Evolutionary conservation across 1,140 invertebrate genomes (phyloP), one percentile per base, ranked within the genome.

Genomic region (Epicauta chinensis): DNA sequence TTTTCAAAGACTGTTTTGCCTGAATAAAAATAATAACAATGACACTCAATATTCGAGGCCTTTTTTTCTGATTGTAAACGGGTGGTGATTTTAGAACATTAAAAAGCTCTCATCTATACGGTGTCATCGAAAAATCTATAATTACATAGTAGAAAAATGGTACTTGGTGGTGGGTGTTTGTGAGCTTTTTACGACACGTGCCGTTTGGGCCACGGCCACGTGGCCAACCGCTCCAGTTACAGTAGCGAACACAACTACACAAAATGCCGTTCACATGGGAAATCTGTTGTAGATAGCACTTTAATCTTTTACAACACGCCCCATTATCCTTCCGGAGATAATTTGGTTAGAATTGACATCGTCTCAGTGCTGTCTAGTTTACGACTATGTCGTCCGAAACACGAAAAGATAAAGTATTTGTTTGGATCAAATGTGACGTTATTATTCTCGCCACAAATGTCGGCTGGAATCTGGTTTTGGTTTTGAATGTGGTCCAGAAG

Each of bases 311-410:
- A 2, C 23, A 23, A 7, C 16, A 10, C 16, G 11, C 17, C 16
- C 13, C 13, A 14, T 30, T 41, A n/a, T 16, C 23, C 38, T 13
- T 49, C 41, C 12, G 50, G 23, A 29, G 12, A 13, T 54, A 54
- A 54, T 54, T 54, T 41, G 38, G 45, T 54, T 54, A 54, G 52
- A 48, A 54, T 54, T 45, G 52, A 54, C 47, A 44, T 46, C 37
- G 31, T 36, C 48, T 52, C 47, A 14, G 23, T 23, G 23, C 23
- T 23, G 23, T 23, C 7, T 23, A 23, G 23, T 23, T 23, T 23
- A 23, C 23, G 23, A 23, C 23, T 7, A 23, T 5, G 4, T 23
- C 4, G 23, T 7, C 23, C 4, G 23, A 23, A 7, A 23, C 4
- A 23, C 23, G 7, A 23, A 23, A 23, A 23, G 23, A 23, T 23